Conservation (phyloP, 2,113 vertebrate genomes). For the Chrysochloris asiatica region DNA sequence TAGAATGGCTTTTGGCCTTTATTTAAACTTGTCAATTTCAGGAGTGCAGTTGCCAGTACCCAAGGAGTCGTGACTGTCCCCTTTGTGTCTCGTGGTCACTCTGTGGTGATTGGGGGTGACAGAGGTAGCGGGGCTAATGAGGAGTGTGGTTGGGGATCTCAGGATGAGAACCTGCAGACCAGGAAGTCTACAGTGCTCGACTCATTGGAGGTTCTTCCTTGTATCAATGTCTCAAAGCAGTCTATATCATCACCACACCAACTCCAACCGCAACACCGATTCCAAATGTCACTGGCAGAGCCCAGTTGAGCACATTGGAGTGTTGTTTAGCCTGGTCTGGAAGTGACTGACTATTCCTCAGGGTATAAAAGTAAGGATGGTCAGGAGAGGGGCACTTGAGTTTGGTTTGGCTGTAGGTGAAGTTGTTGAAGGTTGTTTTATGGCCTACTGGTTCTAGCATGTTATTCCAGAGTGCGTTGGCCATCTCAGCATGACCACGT, state of each 20-base stretch:
- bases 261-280: constrained; percentile 83
- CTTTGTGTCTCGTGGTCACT: not conserved
- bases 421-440: constrained; percentile 92
- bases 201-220: not conserved
- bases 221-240: not conserved
- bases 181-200: not conserved
- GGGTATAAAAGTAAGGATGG: constrained; percentile 90
- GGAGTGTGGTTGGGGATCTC: not conserved
- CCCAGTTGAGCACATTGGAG: constrained; percentile 83
- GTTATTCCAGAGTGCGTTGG: constrained; percentile 94
- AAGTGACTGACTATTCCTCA: constrained; percentile 84
- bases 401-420: constrained; percentile 86
- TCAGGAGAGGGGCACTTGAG: constrained; percentile 91
- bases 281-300: constrained; percentile 85
- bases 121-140: not conserved
- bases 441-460: constrained; percentile 93
- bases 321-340: not conserved
- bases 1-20: not conserved
- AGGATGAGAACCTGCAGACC: not conserved
- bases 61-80: not conserved
- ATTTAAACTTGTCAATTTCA: constrained; percentile 16
- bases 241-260: constrained; percentile 77
- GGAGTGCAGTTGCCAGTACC: not conserved
- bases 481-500: constrained; percentile 92
- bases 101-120: not conserved